Conservation (phyloP, 53 echinoderm and acorn worm genomes). For the Crossaster papposus region DNA sequence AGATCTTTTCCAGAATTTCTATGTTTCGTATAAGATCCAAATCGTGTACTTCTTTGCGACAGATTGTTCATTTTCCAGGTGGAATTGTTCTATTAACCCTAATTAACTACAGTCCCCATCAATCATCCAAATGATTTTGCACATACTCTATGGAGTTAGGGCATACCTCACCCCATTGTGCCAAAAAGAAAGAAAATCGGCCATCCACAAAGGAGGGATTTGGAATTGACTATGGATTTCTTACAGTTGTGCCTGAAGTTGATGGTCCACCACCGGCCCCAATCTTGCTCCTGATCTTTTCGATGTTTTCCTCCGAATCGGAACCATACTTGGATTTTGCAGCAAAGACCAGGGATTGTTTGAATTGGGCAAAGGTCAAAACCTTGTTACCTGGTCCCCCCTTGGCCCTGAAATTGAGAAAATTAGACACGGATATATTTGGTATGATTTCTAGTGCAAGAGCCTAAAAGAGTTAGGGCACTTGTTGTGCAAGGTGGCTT, state of each 20-base stretch:
- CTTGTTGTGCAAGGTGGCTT: too few species aligned
- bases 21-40: too few species aligned
- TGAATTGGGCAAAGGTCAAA: constrained; percentile 73
- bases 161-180: too few species aligned
- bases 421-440: not conserved
- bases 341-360: constrained; percentile 62
- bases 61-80: too few species aligned
- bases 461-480: too few species aligned
- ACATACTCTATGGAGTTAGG: too few species aligned
- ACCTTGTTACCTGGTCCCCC: constrained; percentile 67
- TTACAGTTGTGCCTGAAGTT: constrained; percentile 82
- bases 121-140: too few species aligned
- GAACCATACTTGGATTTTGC: constrained; percentile 79
- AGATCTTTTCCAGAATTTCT: too few species aligned
- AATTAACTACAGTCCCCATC: too few species aligned
- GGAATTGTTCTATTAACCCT: too few species aligned
- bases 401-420: constrained; percentile 65
- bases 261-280: constrained; percentile 67
- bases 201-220: not conserved
- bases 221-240: not conserved
- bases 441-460: too few species aligned
- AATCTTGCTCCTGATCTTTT: constrained; percentile 66
- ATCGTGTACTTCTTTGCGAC: too few species aligned
- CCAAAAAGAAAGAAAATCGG: not conserved
- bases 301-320: constrained; percentile 69